Percentiles rank a stretch among this genome's conserved stretches.
These are phyloP conservation scores for Diorhabda elongata DNA, from an alignment of 1,140 invertebrate species.

Conservation along the genomic window DNA sequence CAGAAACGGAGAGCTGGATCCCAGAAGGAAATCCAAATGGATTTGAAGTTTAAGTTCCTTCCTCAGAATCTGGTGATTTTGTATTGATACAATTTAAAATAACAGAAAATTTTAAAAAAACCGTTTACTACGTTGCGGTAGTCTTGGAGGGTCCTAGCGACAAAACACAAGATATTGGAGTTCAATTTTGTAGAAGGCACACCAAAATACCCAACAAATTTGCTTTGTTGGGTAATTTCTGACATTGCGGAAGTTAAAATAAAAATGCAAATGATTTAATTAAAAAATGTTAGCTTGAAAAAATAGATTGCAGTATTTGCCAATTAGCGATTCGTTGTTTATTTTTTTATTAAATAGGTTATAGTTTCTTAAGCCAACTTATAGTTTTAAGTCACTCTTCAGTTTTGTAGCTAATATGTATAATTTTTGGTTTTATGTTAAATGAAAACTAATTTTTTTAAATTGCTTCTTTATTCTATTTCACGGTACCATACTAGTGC, in stretches of 20 bases:
- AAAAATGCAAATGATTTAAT: not conserved
- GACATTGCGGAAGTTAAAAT: not conserved
- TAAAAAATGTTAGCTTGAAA: not conserved
- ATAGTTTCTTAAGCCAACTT: no score
- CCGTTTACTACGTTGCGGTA: not conserved
- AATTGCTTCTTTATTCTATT: slow-evolving; percentile 1
- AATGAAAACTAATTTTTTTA: not conserved
- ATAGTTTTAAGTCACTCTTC: no score
- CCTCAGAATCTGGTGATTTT: not conserved
- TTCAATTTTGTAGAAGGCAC: not conserved
- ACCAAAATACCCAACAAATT: not conserved
- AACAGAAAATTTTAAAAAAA: not conserved
- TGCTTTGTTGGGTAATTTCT: not conserved
- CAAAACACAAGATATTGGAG: not conserved
- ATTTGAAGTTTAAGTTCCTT: not conserved
- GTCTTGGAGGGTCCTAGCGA: not conserved
- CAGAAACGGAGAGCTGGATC: not conserved
- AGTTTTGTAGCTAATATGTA: not conserved
- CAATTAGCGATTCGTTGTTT: no score
- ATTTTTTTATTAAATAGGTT: no score
- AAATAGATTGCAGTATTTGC: no score
- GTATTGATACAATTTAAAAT: not conserved
- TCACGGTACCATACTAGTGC: slow-evolving; percentile 3
- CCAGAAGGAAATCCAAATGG: not conserved
- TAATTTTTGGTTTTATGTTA: not conserved